These are phyloP conservation scores for Salticus scenicus DNA, from an alignment of 2,888 invertebrate species.

Conservation along the genomic window DNA sequence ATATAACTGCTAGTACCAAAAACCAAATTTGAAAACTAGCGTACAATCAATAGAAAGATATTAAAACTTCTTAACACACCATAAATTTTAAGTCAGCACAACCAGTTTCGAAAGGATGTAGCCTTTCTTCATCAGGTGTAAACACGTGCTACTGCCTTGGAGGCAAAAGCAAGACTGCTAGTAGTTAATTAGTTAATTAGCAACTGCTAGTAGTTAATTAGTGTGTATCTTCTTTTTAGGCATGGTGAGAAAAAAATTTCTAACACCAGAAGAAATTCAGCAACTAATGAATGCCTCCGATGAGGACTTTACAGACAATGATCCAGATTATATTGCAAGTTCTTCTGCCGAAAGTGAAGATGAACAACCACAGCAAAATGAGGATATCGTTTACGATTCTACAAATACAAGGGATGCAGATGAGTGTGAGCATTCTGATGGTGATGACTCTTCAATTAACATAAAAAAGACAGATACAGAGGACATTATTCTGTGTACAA, in stretches of 20 bases:
- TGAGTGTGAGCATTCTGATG: slow-evolving; percentile 14
- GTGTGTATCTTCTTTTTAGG: slow-evolving; percentile 17
- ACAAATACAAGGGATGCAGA: neutral
- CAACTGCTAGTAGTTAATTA: slow-evolving; percentile 14
- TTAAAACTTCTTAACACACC: too few species aligned
- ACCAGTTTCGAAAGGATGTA: too few species aligned
- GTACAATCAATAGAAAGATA: too few species aligned
- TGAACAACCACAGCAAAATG: slow-evolving; percentile 16
- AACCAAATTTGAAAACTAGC: too few species aligned
- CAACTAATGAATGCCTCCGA: slow-evolving; percentile 18
- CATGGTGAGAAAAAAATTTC: slow-evolving; percentile 7
- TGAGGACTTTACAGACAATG: neutral
- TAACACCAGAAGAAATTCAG: slow-evolving; percentile 11
- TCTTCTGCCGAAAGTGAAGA: neutral
- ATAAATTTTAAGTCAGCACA: too few species aligned
- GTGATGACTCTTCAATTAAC: neutral
- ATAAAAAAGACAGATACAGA: neutral
- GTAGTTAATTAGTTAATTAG: too few species aligned
- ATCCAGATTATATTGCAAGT: slow-evolving; percentile 11
- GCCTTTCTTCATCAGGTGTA: too few species aligned
- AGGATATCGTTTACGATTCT: neutral
- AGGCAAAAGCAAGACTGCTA: too few species aligned
- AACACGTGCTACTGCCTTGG: too few species aligned
- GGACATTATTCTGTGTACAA: neutral
- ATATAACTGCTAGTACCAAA: too few species aligned